Evolutionary conservation across 2,797 vertebrate species (phyloP).

Genomic region (Cyprinodon diabolis): DNA sequence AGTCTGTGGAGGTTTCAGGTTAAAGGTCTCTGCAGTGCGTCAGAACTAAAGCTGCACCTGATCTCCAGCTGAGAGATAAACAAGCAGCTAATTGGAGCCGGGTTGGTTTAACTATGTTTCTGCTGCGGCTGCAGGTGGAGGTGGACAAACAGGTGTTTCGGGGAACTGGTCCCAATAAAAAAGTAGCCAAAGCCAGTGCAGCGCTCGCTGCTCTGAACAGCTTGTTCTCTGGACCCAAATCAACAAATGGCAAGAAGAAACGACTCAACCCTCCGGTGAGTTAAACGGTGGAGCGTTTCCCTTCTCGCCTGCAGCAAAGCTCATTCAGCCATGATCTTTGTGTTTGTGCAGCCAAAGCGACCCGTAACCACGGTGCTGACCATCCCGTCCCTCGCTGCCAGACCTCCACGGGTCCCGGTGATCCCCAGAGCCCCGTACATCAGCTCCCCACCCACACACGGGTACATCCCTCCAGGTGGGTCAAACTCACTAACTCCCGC

Average conservation of each 20-base stretch:
- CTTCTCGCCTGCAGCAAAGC: neutral
- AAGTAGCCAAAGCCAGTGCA: constrained; percentile 93
- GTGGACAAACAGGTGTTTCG: constrained; percentile 93
- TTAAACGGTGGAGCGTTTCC: neutral
- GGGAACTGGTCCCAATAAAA: constrained; percentile 93
- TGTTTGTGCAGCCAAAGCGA: constrained; percentile 56
- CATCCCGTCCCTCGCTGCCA: constrained; percentile 85
- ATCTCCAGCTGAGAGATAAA: neutral
- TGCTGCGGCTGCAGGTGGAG: constrained; percentile 83
- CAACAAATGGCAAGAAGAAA: constrained; percentile 89
- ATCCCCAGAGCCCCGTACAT: constrained; percentile 87
- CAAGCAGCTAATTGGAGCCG: too few relatives aligned
- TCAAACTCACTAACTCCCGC: neutral
- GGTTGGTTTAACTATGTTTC: neutral
- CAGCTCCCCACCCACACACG: constrained; percentile 84
- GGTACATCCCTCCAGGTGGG: constrained; percentile 89
- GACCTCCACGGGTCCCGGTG: constrained; percentile 83
- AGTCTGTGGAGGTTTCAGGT: neutral
- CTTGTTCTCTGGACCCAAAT: constrained; percentile 88
- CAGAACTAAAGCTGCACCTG: neutral
- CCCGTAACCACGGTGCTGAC: constrained; percentile 56
- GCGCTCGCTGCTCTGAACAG: constrained; percentile 92
- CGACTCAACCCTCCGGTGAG: constrained; percentile 86
- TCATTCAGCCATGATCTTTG: neutral
- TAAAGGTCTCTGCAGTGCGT: neutral